Evolutionary conservation across 2,888 invertebrate species (phyloP).

Genomic region (Helleia helle): DNA sequence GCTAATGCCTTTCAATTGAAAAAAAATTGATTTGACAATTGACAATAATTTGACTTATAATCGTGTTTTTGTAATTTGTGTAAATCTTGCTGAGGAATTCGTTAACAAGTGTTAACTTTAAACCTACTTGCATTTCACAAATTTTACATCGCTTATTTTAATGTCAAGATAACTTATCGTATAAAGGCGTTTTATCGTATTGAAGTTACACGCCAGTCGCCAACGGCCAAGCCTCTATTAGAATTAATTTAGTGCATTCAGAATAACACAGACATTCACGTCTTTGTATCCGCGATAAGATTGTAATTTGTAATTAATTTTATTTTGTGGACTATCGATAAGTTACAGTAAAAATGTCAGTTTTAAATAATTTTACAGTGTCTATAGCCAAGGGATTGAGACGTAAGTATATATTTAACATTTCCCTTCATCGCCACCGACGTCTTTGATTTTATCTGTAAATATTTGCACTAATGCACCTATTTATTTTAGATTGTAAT

Average conservation of each 20-base stretch:
- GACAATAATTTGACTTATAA: too few relatives aligned
- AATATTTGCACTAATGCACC: too few relatives aligned
- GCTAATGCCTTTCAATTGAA: too few relatives aligned
- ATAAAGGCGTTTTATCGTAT: not conserved
- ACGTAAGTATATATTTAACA: slow-evolving; percentile 48
- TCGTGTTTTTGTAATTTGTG: too few relatives aligned
- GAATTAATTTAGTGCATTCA: slow-evolving; percentile 24
- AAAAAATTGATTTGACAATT: not conserved
- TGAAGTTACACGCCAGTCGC: slow-evolving; percentile 27
- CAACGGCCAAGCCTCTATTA: slow-evolving; percentile 44
- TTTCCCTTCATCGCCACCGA: too few relatives aligned
- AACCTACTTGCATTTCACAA: not conserved
- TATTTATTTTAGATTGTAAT: too few relatives aligned
- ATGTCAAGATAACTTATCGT: slow-evolving; percentile 10
- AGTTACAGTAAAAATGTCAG: slow-evolving; percentile 41
- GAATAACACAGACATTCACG: not conserved
- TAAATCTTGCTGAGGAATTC: not conserved
- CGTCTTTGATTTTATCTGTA: too few relatives aligned
- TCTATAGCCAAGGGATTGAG: slow-evolving; percentile 49
- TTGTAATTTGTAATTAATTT: slow-evolving; percentile 12
- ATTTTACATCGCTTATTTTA: not conserved
- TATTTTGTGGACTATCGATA: slow-evolving; percentile 19
- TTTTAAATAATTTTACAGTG: slow-evolving; percentile 58
- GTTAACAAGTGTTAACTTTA: not conserved
- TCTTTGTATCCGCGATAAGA: slow-evolving; percentile 18